Conservation (phyloP, 2,113 vertebrate species). For the Alces alces region DNA sequence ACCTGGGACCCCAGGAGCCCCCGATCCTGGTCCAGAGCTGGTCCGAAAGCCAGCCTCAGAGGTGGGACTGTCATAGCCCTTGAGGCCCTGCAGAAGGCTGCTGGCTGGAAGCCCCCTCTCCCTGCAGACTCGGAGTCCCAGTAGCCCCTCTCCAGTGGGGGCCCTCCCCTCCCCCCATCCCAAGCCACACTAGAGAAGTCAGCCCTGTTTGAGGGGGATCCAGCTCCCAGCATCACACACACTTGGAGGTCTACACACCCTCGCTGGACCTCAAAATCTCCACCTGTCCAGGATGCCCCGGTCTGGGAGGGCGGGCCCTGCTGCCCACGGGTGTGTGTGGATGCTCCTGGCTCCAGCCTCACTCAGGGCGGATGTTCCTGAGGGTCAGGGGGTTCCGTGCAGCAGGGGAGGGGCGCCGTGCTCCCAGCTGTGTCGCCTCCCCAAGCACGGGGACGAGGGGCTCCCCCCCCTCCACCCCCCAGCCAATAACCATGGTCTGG, state of each 20-base stretch:
- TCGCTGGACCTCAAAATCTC: not conserved
- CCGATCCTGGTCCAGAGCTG: not conserved
- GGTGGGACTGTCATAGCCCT: not conserved
- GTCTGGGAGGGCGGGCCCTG: not conserved
- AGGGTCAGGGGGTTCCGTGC: not conserved
- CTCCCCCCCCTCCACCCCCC: too few species aligned
- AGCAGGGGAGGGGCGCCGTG: accelerated
- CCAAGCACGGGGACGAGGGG: too few species aligned
- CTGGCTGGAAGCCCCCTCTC: not conserved
- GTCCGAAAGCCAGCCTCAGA: not conserved
- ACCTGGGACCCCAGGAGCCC: not conserved
- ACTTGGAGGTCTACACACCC: not conserved
- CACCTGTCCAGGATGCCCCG: accelerated
- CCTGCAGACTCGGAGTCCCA: not conserved
- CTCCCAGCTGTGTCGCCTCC: not conserved
- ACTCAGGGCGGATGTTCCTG: not conserved
- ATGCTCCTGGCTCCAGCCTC: not conserved
- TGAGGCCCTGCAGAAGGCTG: not conserved
- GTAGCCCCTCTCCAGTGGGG: not conserved
- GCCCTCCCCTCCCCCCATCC: not conserved
- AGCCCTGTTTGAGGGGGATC: not conserved
- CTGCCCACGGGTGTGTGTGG: not conserved
- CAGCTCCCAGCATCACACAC: not conserved
- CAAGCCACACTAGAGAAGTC: too few species aligned
- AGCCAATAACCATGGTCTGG: not conserved